Evolutionary conservation across 2,797 vertebrate genomes (phyloP), one percentile per base, ranked within the genome.

Genomic region (Spinus pinus): DNA sequence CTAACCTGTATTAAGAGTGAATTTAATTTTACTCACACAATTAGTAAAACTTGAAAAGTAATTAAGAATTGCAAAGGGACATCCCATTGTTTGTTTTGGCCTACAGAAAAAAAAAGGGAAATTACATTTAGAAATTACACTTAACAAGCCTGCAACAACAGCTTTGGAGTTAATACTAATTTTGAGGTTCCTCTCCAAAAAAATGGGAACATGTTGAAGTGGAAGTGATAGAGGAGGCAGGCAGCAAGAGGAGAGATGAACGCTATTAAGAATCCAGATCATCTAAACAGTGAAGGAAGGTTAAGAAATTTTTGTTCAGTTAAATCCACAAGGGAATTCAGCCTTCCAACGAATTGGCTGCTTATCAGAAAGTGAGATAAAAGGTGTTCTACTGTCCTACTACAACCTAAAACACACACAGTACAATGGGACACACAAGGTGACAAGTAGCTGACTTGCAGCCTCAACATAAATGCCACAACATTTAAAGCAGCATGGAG

Each of bases 291-390:
- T 2, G 30, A 57, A 50, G n/a, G 27, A 54, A 70, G 28, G 30
- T 12, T 25, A n/a, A 47, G 25, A 14, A 47, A 5, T 42, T 73
- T 69, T 83, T 70, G 4, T 60, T 54, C 28, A 8, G 8, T 47
- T 50, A 80, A 58, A 73, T 44, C 39, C 37, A 65, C 3, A 33
- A 8, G 8, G 28, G 33, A 83, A 61, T 72, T 71, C 25, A 65
- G 30, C 24, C n/a, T 35, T 79, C 42, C 9, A 28, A 37, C 1
- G 0, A 56, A 62, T 1, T n/a, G 15, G 10, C n/a, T 37, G 22
- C 30, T 35, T 21, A 69, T 6, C 50, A 49, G n/a, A 73, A 66
- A 12, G 10, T 6, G 44, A 84, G 15, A 19, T 23, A 30, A 89
- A 67, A 71, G 30, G 10, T 39, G 14, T n/a, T 72, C 24, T 27